Conservation (phyloP, 2,888 invertebrate species). For the Myopa testacea region DNA sequence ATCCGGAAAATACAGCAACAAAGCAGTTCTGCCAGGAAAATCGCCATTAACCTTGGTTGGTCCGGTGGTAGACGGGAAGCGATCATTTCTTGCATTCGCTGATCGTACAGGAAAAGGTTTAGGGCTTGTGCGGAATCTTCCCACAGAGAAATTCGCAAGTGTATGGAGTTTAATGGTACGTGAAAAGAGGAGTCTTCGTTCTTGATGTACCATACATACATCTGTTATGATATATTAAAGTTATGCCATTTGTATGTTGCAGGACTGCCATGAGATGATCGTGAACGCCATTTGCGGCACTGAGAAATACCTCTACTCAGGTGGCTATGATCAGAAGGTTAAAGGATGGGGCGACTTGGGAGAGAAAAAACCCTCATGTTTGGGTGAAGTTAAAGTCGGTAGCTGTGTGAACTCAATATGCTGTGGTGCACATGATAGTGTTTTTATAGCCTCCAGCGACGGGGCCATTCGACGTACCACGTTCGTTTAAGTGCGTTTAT, state of each 20-base stretch:
- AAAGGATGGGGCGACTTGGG: constrained; percentile 64
- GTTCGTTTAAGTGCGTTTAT: constrained; percentile 54
- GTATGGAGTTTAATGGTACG: constrained; percentile 59
- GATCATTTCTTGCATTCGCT: constrained; percentile 61
- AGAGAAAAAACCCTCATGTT: constrained; percentile 51
- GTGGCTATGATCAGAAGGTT: constrained; percentile 66
- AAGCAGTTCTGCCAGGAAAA: constrained; percentile 64
- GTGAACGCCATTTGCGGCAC: constrained; percentile 63
- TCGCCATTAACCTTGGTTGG: constrained; percentile 65
- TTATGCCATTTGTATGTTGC: neutral
- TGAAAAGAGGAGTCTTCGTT: neutral
- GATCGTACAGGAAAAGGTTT: constrained; percentile 65
- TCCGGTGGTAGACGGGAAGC: constrained; percentile 55
- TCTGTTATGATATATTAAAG: no score
- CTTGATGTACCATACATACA: no score
- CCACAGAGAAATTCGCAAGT: constrained; percentile 56
- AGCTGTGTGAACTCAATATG: constrained; percentile 64
- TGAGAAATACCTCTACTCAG: constrained; percentile 60
- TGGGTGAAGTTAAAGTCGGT: constrained; percentile 62
- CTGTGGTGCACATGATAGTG: constrained; percentile 53
- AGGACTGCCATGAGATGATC: constrained; percentile 67
- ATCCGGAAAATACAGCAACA: constrained; percentile 66
- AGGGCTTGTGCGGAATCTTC: constrained; percentile 58
- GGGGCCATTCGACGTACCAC: constrained; percentile 60
- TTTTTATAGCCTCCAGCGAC: constrained; percentile 63